Base-by-base conservation (phyloP, 2,113 vertebrate species). In the Burhinus oedicnemus region DNA sequence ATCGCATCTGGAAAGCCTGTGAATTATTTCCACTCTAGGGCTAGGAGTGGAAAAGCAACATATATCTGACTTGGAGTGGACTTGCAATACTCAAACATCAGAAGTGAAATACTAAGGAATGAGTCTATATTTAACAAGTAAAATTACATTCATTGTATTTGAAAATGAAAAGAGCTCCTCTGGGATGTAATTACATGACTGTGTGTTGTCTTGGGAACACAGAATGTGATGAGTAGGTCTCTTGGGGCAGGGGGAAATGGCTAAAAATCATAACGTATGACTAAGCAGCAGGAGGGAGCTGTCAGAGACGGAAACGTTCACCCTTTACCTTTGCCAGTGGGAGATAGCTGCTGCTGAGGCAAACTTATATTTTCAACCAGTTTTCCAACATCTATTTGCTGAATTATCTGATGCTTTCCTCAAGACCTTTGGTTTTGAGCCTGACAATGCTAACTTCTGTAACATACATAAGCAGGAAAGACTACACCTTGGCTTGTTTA, bases 101-200 rank as follows among this genome's bases (percentile, higher is more conserved):
- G 70, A 89, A 65, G 10, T 45, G 51, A 95, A 96, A 95, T 55
- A 75, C 20, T n/a, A 65, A 54, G n/a, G 57, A 87, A 87, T 11
- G 57, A 94, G 71, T 89, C 88, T 95, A 17, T 61, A 93, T 89
- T 93, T 93, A 92, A 91, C n/a, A 77, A 80, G 77, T 32, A 83
- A 93, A 89, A 97, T 95, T 61, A 51, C 70, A 87, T 85, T 80
- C 25, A 19, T 14, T 70, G 40, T 55, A 78, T 93, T 95, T 91
- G 70, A 87, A 93, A 95, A 93, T 68, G 72, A 90, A 91, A 21
- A 91, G 49, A 29, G 51, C 40, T 95, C 62, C 47, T 85, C 78
- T 91, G 89, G 36, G 71, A 85, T 94, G 19, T 87, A 96, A 97
- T 97, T 90, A 95, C n/a, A 38, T 75, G 87, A 94, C 75, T 91